Base-by-base conservation (phyloP, 2,113 vertebrate genomes). In the Amphiprion percula region DNA sequence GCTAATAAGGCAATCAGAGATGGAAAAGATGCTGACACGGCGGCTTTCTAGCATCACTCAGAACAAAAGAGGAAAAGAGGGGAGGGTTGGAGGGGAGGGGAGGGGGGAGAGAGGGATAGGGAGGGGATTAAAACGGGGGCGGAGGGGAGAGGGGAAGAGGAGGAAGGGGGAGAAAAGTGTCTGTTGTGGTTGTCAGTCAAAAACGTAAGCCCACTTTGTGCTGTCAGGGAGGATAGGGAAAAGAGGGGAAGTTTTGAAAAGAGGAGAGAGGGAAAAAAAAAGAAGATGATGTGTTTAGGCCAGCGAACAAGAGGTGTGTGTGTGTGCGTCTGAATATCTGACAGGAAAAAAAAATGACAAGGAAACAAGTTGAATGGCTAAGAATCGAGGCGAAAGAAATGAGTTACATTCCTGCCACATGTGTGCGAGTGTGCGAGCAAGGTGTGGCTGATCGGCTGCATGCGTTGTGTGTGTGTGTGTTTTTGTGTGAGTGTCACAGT, bases 1-100 rank as follows among this genome's bases (percentile, higher is more conserved):
- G 93, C 93, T 95, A 95, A 95, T 94, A 95, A 95, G 94, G 93
- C 94, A 95, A 95, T 94, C 93, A 95, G 92, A 94, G 94, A 94
- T 94, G 94, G 94, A 92, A 94, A 93, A 94, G 91, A 92, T 95
- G 94, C 93, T 95, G 94, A 95, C 94, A 93, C 77, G 88, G 90
- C 93, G 77, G 92, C 94, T 95, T 94, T 94, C 91, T 83, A 90
- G 93, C 93, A 77, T 94, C 94, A 93, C 88, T 91, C 90, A 87
- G 92, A 95, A 95, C 94, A 95, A 95, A 94, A 92, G 91, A 91
- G 79, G 85, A 81, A 85, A 88, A 84, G 33, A 37, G 33, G 33
- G 33, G 33, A 37, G 33, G 33, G 30, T 5, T 6, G 30, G 33
- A 10, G 33, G 2, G 17, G 16, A 10, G 10, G 47, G 69, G 80